Evolutionary conservation across 2,888 invertebrate species (phyloP).

Genomic region (Mamestra brassicae): DNA sequence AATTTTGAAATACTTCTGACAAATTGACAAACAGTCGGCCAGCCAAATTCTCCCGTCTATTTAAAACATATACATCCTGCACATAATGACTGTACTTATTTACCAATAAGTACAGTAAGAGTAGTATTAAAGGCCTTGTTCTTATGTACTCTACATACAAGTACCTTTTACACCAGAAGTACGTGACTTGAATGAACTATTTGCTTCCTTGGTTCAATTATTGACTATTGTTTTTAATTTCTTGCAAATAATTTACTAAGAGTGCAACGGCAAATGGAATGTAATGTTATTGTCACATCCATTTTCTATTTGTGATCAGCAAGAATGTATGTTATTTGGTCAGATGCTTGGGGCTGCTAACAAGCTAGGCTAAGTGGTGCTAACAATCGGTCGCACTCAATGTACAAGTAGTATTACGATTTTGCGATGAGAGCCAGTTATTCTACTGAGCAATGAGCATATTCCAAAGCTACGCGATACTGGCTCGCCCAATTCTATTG

Average conservation of each 20-base stretch:
- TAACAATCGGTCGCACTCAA: constrained; percentile 10
- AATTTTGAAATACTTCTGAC: constrained; percentile 37
- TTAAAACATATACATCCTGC: constrained; percentile 27
- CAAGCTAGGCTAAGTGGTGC: constrained; percentile 17
- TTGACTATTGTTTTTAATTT: not conserved
- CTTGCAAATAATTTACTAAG: not conserved
- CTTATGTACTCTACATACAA: constrained; percentile 4
- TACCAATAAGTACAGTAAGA: constrained; percentile 13
- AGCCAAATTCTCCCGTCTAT: constrained; percentile 24
- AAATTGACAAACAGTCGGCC: constrained; percentile 20
- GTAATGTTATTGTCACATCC: not conserved
- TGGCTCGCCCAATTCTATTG: not conserved
- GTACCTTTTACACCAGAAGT: constrained; percentile 12
- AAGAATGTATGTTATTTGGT: constrained; percentile 31
- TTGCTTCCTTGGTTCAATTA: constrained; percentile 35
- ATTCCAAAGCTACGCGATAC: not conserved
- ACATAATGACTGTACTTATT: constrained; percentile 15
- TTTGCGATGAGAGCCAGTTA: constrained; percentile 10
- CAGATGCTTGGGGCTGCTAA: not conserved
- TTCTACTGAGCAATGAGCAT: not conserved
- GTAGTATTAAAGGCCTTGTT: constrained; percentile 21
- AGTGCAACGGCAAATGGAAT: not conserved
- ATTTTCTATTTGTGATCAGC: constrained; percentile 8
- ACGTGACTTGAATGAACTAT: constrained; percentile 41
- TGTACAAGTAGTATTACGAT: constrained; percentile 11